phyloP scores from a whole-genome alignment of 1,140 invertebrate species.

The Portunus trituberculatus region DNA sequence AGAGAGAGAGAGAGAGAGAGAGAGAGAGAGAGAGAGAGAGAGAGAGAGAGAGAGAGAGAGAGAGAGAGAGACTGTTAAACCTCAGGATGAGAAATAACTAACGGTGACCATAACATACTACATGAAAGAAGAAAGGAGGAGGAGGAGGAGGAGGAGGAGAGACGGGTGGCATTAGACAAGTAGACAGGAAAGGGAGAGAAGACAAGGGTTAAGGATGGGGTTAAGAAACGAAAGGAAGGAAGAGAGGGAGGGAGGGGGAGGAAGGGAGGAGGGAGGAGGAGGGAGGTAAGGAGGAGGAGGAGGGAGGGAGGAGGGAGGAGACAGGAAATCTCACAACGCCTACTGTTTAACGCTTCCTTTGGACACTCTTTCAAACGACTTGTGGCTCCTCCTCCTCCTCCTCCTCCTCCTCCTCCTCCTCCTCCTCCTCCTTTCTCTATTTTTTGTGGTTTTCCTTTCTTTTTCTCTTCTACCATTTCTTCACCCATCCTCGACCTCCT shows the following conservation, averaged over 20 bases:
- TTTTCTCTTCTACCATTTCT: not conserved
- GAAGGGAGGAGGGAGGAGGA: not conserved
- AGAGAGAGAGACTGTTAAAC: not conserved
- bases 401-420: too few relatives aligned
- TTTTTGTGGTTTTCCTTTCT: not conserved
- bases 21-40: slow-evolving; percentile 17
- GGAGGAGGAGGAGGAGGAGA: too few relatives aligned
- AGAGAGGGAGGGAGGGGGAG: not conserved
- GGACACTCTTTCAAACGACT: not conserved
- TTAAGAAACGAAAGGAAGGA: not conserved
- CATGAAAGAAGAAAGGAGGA: too few relatives aligned
- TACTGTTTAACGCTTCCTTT: slow-evolving; percentile 3
- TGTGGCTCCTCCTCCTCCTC: not conserved
- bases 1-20: slow-evolving; percentile 9
- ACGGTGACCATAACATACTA: too few relatives aligned
- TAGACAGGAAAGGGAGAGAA: too few relatives aligned
- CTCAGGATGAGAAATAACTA: too few relatives aligned
- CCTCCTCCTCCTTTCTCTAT: too few relatives aligned
- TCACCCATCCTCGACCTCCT: too few relatives aligned
- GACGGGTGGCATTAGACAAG: too few relatives aligned
- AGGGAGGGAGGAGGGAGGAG: not conserved
- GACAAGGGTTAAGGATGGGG: too few relatives aligned
- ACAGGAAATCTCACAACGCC: not conserved
- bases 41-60: not conserved
- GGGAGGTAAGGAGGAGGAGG: not conserved